A percentile compares a stretch with the other conserved stretches of the same genome.
Evolutionary conservation across 2,797 vertebrate species (phyloP).

Genomic region (Myotis myotis): DNA sequence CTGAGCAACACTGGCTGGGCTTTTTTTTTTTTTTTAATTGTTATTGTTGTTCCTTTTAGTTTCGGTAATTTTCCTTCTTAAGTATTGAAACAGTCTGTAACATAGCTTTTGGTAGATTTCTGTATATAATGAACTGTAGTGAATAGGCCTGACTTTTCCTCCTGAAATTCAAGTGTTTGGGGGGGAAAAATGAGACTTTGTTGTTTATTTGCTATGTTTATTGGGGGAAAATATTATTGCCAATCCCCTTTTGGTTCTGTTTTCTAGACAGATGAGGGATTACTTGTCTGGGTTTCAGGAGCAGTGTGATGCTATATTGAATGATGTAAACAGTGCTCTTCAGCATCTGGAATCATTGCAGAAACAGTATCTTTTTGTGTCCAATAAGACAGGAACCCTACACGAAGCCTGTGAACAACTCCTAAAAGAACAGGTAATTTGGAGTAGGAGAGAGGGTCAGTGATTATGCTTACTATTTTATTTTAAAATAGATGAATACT

Average conservation of each 20-base stretch:
- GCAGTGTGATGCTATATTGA: slow-evolving; percentile 95
- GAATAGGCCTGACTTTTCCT: slow-evolving; percentile 31
- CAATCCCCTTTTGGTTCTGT: slow-evolving; percentile 79
- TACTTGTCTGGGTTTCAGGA: slow-evolving; percentile 95
- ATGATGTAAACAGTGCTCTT: slow-evolving; percentile 93
- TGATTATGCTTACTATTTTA: slow-evolving; percentile 12
- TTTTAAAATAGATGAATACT: slow-evolving; percentile 6
- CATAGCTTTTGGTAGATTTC: not conserved
- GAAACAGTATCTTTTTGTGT: slow-evolving; percentile 98
- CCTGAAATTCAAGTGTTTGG: slow-evolving; percentile 20
- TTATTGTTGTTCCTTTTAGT: not conserved
- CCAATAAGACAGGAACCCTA: slow-evolving; percentile 95
- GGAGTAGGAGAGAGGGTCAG: not conserved
- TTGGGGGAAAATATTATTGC: slow-evolving; percentile 73
- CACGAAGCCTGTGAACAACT: slow-evolving; percentile 98
- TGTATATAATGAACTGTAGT: not conserved
- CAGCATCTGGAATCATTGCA: slow-evolving; percentile 95
- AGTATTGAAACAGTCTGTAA: not conserved
- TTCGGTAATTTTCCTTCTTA: not conserved
- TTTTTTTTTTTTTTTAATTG: too few relatives aligned
- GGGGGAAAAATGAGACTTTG: slow-evolving; percentile 19
- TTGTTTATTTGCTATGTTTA: slow-evolving; percentile 61
- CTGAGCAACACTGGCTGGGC: too few relatives aligned
- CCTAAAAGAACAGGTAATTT: slow-evolving; percentile 94
- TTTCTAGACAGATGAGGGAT: slow-evolving; percentile 93